Evolutionary conservation across 2,888 invertebrate genomes (phyloP).

Genomic region (Cyclophora punctaria): DNA sequence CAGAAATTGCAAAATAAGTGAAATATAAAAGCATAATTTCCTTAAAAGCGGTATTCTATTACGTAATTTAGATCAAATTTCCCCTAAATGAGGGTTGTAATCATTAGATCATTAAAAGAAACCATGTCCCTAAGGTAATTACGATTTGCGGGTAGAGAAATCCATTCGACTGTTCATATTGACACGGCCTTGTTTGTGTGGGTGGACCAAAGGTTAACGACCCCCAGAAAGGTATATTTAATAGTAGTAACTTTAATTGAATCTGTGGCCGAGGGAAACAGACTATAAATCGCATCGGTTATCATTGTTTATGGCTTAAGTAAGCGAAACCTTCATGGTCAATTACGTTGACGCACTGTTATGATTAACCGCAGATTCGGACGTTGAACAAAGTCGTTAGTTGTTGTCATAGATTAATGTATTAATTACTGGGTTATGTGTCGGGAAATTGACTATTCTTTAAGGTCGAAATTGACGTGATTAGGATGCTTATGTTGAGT

Average conservation of each 20-base stretch:
- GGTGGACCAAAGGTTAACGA: constrained; percentile 46
- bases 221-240: constrained; percentile 44
- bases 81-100: too few species aligned
- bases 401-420: not conserved
- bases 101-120: too few species aligned
- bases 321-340: constrained; percentile 28
- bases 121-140: too few species aligned
- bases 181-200: constrained; percentile 48
- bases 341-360: constrained; percentile 29
- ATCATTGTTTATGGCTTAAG: constrained; percentile 24
- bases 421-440: too few species aligned
- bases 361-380: constrained; percentile 20
- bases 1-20: too few species aligned
- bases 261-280: constrained; percentile 12
- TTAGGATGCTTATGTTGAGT: too few species aligned
- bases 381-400: constrained; percentile 5
- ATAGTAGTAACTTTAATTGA: constrained; percentile 18
- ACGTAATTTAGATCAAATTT: too few species aligned
- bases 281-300: constrained; percentile 27
- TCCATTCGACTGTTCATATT: constrained; percentile 36
- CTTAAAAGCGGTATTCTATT: too few species aligned
- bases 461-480: too few species aligned
- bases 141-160: constrained; percentile 21
- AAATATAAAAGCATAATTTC: too few species aligned
- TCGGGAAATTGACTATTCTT: too few species aligned